phyloP scores from a whole-genome alignment of 2,113 vertebrate species.

The Castor canadensis region DNA sequence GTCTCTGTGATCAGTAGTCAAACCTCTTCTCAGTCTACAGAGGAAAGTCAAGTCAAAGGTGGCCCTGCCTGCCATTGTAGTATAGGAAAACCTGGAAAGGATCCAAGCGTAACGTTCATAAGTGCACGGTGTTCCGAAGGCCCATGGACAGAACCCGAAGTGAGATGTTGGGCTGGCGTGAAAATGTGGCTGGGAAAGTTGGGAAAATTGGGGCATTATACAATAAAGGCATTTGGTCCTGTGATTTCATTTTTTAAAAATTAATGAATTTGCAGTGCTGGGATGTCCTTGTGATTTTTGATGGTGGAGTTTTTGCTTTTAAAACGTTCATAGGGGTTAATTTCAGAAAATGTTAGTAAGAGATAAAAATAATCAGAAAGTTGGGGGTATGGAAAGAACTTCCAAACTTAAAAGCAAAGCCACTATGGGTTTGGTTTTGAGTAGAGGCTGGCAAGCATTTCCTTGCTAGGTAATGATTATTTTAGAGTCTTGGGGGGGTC shows the following conservation, averaged over 20 bases:
- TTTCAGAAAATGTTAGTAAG: constrained; percentile 19
- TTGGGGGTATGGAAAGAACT: not conserved
- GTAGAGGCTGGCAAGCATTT: not conserved
- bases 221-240: not conserved
- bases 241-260: too few species aligned
- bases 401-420: not conserved
- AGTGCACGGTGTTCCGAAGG: not conserved
- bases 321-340: not conserved
- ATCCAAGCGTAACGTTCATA: not conserved
- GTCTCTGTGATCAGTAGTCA: not conserved
- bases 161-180: not conserved
- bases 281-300: not conserved
- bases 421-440: not conserved
- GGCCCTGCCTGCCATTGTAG: not conserved
- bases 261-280: too few species aligned
- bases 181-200: not conserved
- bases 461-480: not conserved
- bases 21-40: not conserved
- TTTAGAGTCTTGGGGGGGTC: not conserved
- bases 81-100: not conserved
- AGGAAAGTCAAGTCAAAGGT: not conserved
- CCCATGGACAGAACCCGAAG: not conserved
- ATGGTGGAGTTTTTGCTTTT: not conserved
- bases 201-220: not conserved
- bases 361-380: not conserved